Evolutionary conservation across 2,113 vertebrate genomes (phyloP).

Genomic region (Onychostruthus taczanowskii): DNA sequence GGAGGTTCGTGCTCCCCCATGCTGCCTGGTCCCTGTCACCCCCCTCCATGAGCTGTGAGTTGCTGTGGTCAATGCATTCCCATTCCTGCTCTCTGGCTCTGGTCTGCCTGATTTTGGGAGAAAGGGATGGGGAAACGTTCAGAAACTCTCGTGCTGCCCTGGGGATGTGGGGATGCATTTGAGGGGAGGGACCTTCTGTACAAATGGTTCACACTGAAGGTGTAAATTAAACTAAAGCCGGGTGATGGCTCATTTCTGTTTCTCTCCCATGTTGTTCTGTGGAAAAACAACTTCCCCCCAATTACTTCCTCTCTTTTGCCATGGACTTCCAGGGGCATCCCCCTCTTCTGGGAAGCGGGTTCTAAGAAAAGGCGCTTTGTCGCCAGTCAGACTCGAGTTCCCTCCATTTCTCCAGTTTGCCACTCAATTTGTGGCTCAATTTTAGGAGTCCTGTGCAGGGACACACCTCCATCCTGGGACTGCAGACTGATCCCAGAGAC

Average conservation of each 20-base stretch:
- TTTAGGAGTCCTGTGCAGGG: neutral
- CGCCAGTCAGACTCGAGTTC: neutral
- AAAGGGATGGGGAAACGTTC: neutral
- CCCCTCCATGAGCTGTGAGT: accelerated
- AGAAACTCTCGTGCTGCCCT: neutral
- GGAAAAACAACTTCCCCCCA: neutral
- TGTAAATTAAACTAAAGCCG: neutral
- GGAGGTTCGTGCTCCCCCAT: accelerated
- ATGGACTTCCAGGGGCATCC: neutral
- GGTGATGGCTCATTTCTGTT: neutral
- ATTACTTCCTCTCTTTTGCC: neutral
- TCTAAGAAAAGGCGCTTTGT: neutral
- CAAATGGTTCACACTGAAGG: neutral
- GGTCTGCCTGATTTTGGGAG: neutral
- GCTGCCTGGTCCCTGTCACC: neutral
- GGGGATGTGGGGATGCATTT: neutral
- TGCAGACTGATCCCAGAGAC: neutral
- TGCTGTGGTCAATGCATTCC: neutral
- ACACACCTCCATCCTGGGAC: neutral
- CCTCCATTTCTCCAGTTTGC: neutral
- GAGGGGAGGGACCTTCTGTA: neutral
- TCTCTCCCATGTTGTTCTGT: neutral
- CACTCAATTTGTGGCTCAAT: accelerated
- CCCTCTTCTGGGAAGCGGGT: neutral
- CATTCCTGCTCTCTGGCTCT: neutral